Percentiles rank a stretch among this genome's conserved stretches.
These are phyloP conservation scores for Frieseomelitta varia DNA, from an alignment of 1,140 invertebrate genomes.

Conservation along the genomic window DNA sequence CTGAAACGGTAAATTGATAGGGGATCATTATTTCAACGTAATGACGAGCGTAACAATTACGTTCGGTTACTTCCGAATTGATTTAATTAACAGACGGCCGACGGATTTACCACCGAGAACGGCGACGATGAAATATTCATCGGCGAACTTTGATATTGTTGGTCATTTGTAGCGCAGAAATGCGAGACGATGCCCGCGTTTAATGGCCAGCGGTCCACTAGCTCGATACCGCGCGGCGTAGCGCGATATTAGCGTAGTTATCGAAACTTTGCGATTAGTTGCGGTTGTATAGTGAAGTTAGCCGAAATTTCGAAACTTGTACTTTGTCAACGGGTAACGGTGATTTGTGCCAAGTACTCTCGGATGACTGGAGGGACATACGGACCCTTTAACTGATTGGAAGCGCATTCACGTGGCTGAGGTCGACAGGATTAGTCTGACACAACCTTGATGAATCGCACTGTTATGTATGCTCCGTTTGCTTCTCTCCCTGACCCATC, in stretches of 20 bases:
- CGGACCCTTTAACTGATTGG: conserved; percentile 49
- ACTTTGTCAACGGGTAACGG: conserved; percentile 37
- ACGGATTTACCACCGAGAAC: not conserved
- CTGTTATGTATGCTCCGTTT: conserved; percentile 44
- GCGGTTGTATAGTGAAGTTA: not conserved
- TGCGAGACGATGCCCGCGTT: not conserved
- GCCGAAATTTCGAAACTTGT: conserved; percentile 22
- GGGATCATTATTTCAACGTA: no score
- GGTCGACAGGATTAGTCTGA: conserved; percentile 34
- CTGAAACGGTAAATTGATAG: no score
- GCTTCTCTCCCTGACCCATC: not conserved
- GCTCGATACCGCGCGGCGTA: not conserved
- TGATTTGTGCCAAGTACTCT: conserved; percentile 37
- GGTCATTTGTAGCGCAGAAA: not conserved
- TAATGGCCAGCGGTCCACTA: not conserved
- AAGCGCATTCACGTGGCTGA: conserved; percentile 45
- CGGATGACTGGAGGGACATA: conserved; percentile 23
- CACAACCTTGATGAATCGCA: conserved; percentile 45
- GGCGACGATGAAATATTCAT: not conserved
- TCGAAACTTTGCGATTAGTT: conserved; percentile 27
- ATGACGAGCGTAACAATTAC: no score
- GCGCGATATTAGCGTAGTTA: conserved; percentile 32
- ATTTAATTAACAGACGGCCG: not conserved
- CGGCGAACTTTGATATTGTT: not conserved
- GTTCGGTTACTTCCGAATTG: no score